Base-by-base conservation (phyloP, 2,888 invertebrate genomes). In the Netelia virgata region DNA sequence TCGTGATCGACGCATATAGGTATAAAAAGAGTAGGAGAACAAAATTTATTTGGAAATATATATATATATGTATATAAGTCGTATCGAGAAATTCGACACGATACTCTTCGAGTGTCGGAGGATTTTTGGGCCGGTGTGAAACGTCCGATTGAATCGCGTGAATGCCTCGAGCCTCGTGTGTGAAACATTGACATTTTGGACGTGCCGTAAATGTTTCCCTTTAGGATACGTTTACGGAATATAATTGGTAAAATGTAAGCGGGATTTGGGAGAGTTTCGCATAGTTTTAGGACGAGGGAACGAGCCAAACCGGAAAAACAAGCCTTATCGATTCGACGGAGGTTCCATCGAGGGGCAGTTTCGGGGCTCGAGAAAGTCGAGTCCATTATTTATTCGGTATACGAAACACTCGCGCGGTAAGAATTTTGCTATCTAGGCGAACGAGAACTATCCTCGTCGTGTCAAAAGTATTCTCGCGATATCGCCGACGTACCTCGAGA, bases 381-480 rank as follows among this genome's bases (percentile, higher is more conserved):
- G 16, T 20, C 57, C 18, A 18, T 18, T 36, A 36, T 18, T 57
- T 18, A 57, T 5, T 57, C 16, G n/a, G 20, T n/a, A n/a, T 57
- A 20, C 9, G 18, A 57, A 10, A 16, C 16, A 18, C 18, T 57
- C 57, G 16, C 18, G 1, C 1, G 47, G 14, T 47, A 14, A 47
- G 47, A 47, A 47, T 47, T 47, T 47, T 3, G 47, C 23, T 47
- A 66, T 50, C 70, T 64, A 78, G 53, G 28, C 57, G 28, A 75
- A 59, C 63, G 36, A 50, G 72, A 61, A 79, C 72, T 79, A 79
- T 69, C 70, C 70, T 43, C 53, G 66, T 75, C 75, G 78, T 75
- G 82, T 75, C 70, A 79, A 79, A 79, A 75, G 66, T 53, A 64
- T 74, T 85, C 6, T 57, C 86, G 85, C 75, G 86, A 85, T 85